Evolutionary conservation across 2,797 vertebrate genomes (phyloP).

Genomic region (Anguilla obscura): DNA sequence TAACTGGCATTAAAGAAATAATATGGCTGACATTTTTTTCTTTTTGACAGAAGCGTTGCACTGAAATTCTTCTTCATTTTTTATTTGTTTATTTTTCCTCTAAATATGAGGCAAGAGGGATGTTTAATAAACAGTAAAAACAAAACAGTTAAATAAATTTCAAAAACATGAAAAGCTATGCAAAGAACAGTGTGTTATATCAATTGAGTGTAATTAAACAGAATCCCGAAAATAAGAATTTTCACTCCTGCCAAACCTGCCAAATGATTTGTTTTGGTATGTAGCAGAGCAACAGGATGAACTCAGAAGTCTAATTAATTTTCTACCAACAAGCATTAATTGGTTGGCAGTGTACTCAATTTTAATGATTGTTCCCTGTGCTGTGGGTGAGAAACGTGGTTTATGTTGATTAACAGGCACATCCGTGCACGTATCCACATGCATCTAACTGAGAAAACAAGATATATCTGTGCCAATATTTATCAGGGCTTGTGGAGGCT

Average conservation of each 20-base stretch:
- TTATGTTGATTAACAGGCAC: neutral
- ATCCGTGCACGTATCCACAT: neutral
- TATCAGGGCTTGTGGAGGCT: neutral
- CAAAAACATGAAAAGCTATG: neutral
- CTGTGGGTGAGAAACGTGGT: neutral
- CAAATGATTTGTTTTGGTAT: neutral
- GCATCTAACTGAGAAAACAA: neutral
- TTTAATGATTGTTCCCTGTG: neutral
- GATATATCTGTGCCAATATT: neutral
- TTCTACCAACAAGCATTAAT: slow-evolving; percentile 4
- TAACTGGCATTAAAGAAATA: neutral
- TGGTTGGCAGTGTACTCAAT: neutral
- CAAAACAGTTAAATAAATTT: neutral
- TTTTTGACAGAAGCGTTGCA: neutral
- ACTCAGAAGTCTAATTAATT: neutral
- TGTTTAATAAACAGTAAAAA: neutral
- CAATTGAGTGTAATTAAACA: neutral
- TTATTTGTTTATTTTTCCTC: neutral
- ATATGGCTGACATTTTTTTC: neutral
- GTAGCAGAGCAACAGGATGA: neutral
- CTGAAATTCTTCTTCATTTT: neutral
- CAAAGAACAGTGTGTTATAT: neutral
- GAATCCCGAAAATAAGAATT: neutral
- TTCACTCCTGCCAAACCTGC: neutral
- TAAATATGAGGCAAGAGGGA: neutral